A percentile compares a stretch with the other conserved stretches of the same genome.
Evolutionary conservation across 2,113 vertebrate species (phyloP).

Genomic region (rabbit (Oryctolagus cuniculus)): DNA sequence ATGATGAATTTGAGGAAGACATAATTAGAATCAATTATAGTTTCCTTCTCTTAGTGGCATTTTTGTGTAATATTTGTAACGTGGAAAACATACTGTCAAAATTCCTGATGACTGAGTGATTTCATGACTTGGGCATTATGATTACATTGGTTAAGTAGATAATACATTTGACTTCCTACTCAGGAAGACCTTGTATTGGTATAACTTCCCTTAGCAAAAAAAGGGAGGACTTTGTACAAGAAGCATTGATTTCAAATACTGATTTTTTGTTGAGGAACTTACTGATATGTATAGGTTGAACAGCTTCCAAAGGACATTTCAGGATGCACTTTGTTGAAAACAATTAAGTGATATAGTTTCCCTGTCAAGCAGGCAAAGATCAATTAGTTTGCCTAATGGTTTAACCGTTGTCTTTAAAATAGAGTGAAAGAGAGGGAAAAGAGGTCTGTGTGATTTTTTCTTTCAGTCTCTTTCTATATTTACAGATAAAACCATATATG

Average conservation of each 20-base stretch:
- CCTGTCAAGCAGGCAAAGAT: not conserved
- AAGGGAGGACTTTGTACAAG: not conserved
- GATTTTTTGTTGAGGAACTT: not conserved
- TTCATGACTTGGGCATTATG: not conserved
- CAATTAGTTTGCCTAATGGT: not conserved
- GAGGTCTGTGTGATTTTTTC: not conserved
- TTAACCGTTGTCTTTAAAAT: not conserved
- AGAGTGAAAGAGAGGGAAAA: not conserved
- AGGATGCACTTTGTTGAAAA: not conserved
- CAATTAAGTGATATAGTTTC: not conserved
- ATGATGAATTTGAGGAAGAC: not conserved
- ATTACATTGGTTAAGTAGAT: constrained; percentile 11
- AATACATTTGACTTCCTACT: constrained; percentile 40
- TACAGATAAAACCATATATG: not conserved
- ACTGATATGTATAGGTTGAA: not conserved
- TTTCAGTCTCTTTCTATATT: not conserved
- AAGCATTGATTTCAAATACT: constrained; percentile 57
- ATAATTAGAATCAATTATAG: not conserved
- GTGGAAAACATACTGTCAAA: not conserved
- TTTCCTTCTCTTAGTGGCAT: not conserved
- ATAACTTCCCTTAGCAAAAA: not conserved
- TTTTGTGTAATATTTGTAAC: not conserved
- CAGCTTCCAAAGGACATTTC: not conserved
- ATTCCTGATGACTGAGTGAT: constrained; percentile 16
- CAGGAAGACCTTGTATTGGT: constrained; percentile 59